These are phyloP conservation scores for Brassicogethes aeneus DNA, from an alignment of 2,888 invertebrate genomes.

Conservation along the genomic window DNA sequence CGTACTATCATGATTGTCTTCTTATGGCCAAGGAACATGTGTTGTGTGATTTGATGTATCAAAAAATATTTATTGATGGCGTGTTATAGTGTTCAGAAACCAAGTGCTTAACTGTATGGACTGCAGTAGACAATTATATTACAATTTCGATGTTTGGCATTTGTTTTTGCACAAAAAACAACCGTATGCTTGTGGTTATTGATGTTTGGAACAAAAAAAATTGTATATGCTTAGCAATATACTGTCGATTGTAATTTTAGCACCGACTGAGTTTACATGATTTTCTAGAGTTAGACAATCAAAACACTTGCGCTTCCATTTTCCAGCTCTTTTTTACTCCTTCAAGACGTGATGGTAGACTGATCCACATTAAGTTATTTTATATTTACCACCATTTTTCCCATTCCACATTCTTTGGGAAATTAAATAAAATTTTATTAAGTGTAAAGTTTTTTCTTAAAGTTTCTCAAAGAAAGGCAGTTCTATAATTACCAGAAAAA, in stretches of 20 bases:
- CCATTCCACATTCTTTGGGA: no score
- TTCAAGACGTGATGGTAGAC: no score
- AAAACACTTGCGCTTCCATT: slow-evolving; percentile 21
- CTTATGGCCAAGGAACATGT: neutral
- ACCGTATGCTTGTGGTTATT: neutral
- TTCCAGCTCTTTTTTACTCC: slow-evolving; percentile 2
- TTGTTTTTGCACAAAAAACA: neutral
- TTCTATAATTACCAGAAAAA: no score
- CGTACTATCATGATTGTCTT: neutral
- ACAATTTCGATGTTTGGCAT: neutral
- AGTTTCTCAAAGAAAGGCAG: no score
- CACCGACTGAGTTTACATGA: slow-evolving; percentile 19
- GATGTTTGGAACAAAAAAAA: neutral
- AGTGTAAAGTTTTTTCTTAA: no score
- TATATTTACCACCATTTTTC: no score
- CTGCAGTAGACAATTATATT: no score
- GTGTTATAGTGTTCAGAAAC: neutral
- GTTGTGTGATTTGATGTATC: no score
- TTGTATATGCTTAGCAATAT: slow-evolving; percentile 21
- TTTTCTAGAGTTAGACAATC: slow-evolving; percentile 22
- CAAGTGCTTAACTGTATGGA: neutral
- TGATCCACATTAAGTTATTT: no score
- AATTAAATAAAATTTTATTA: no score
- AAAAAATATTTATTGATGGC: no score
- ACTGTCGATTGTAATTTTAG: slow-evolving; percentile 12